Evolutionary conservation across 2,797 vertebrate species (phyloP), one percentile per base, ranked within the genome.

Genomic region (Ceyx erithaca): DNA sequence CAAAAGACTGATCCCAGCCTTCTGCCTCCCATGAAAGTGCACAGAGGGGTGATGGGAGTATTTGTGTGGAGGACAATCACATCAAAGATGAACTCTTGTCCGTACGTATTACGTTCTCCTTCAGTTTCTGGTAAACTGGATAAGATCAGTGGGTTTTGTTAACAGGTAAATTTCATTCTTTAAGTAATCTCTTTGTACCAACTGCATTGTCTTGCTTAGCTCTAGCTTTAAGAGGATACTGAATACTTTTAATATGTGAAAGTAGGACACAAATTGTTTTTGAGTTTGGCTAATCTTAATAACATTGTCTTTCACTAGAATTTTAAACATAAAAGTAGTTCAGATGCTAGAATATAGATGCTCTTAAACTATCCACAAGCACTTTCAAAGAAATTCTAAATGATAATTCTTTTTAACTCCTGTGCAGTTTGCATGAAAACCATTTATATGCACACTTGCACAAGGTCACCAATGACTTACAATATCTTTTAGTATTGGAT

Each of bases 381-480:
- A 21, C 4, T 45, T 14, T 18, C 12, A 70, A 90, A 52, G 85
- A 51, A 22, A 57, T 41, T 76, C 14, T 31, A 43, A 89, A 46
- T 30, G 10, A 54, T 21, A 51, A 58, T 80, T 82, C 31, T 75
- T 77, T 35, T 37, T 41, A 66, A 45, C 23, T 58, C 64, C 19
- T 51, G 10, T 48, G 28, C 25, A 22, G 3, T 52, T 86, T 77
- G 4, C 28, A 41, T 63, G 19, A 67, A 83, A 84, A 37, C 9
- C 5, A 63, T 73, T 87, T 51, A 85, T 30, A 67, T 64, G 28
- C 16, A 48, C 3, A 9, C 87, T 88, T 67, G 6, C 55, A 64
- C 37, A 89, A 78, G n/a, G n/a, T 87, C 80, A 76, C 59, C 51
- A 73, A 51, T 26, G 80, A 57, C 37, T 81, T 86, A 31, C 5